Evolutionary conservation across 2,113 vertebrate species (phyloP), one percentile per base, ranked within the genome.

Genomic region (Hippocampus abdominalis): DNA sequence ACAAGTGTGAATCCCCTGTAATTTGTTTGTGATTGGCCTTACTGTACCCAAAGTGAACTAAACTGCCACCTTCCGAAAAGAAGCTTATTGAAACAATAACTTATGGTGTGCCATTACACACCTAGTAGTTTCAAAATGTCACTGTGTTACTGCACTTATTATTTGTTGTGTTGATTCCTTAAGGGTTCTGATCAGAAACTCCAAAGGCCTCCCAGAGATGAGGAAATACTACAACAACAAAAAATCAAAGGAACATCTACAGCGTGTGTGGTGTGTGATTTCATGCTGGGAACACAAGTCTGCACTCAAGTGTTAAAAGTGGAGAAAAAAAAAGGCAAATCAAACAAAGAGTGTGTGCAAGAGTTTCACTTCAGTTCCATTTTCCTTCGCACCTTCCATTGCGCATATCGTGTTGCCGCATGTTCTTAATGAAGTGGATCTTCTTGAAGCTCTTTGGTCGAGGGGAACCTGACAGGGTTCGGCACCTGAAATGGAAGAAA

Each of bases 371-470:
- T 32, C 13, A 32, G 6, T 60, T 60, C 15, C 54, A 2, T 68
- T 6, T 29, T 69, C 66, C 61, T 80, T 77, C 82, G 80, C 96
- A 98, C 97, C 97, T 98, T 94, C 97, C 97, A 0, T 95, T 98
- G 69, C 94, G 94, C 67, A 94, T 97, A 72, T 99, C 97, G 0
- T 98, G 96, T 3, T 99, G 97, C 86, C 94, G 83, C 92, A 99
- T 96, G 86, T 94, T 99, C 93, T 98, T 99, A 91, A 98, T 97
- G 87, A 99, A 98, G 91, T 99, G 96, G 88, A 99, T 93, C 93
- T 99, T 99, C 94, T 98, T 99, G 77, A 98, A 98, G 92, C 94
- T 98, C 95, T 97, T 99, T 95, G 96, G 96, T 94, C 96, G 94
- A 75, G 97, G 97, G 73, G 97, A 99, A 94, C 97, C 97, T 74